Evolutionary conservation across 2,797 vertebrate genomes (phyloP), one percentile per base, ranked within the genome.

Genomic region (Cynodonichthys magdalenae): DNA sequence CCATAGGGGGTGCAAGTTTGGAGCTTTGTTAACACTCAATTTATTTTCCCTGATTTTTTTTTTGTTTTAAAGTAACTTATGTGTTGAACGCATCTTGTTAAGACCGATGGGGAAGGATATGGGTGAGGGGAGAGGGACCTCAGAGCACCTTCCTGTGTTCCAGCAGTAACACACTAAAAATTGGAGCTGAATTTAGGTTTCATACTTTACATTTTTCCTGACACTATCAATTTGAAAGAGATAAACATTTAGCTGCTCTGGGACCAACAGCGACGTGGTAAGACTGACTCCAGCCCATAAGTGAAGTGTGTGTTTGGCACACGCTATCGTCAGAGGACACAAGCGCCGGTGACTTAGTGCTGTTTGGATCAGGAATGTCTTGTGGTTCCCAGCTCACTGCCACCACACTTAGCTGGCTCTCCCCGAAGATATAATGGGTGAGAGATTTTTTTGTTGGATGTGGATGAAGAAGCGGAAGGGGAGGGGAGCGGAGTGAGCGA

Each of bases 391-490:
- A 88, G 86, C 91, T 90, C 82, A 81, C 87, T 92, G 91, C 92
- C 92, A 92, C 92, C 93, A 90, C 93, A 92, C 86, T 91, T 53
- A 69, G 88, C 80, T 92, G 93, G 90, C 89, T 91, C 81, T 82
- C 79, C 71, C 87, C 74, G 84, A 83, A 92, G 89, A 91, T 88
- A 89, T 90, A 92, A 92, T 90, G 91, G 93, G 86, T 90, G 87
- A 92, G 85, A 93, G 84, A 86, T 86, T 90, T 94, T 94, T 94
- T 93, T 90, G 66, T 88, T 93, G 89, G 90, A 92, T 85, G 81
- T 74, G 85, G 87, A 91, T 87, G 72, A 84, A 90, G 80, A 83
- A 78, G 66, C 61, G 80, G 86, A 83, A 78, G 79, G 68, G 1
- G 70, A 59, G 74, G 77, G 69, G 1, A 72, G 62, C 74, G 77